Percentiles rank a stretch among this genome's conserved stretches.
phyloP scores from a whole-genome alignment of 2,113 vertebrate species.

The Periophthalmodon schlosseri region DNA sequence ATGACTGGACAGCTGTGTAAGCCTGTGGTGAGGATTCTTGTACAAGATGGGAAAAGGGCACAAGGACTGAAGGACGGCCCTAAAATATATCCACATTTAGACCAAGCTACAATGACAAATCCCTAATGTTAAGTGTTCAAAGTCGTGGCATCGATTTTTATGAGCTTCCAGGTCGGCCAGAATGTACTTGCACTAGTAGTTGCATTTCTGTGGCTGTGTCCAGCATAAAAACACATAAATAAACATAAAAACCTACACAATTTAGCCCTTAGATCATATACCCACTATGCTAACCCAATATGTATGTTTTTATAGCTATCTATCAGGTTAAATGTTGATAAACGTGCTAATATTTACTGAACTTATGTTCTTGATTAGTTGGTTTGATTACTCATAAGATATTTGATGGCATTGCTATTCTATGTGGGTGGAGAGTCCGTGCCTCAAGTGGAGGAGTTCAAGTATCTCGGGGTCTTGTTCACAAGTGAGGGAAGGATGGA shows the following conservation, averaged over 20 bases:
- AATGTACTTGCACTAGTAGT: neutral
- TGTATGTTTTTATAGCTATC: neutral
- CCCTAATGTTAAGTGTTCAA: slow-evolving; percentile 7
- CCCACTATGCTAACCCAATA: neutral
- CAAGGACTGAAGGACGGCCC: slow-evolving; percentile 8
- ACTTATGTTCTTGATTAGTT: neutral
- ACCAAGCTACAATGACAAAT: neutral
- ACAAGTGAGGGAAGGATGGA: too few species aligned
- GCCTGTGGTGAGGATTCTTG: slow-evolving; percentile 10
- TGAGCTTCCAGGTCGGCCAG: neutral
- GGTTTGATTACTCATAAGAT: neutral
- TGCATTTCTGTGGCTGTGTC: neutral
- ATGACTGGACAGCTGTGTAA: slow-evolving; percentile 8
- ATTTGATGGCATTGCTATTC: neutral
- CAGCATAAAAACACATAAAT: neutral
- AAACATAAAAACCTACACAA: neutral
- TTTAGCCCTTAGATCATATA: neutral
- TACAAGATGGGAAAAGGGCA: slow-evolving; percentile 5
- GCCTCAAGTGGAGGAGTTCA: too few species aligned
- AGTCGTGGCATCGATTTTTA: slow-evolving; percentile 5
- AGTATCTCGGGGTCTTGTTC: too few species aligned
- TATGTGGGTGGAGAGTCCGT: too few species aligned
- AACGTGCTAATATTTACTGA: neutral
- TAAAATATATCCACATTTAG: slow-evolving; percentile 11
- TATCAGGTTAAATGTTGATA: neutral